phyloP scores from a whole-genome alignment of 2,888 invertebrate species.

The Dryobotodes eremita region DNA sequence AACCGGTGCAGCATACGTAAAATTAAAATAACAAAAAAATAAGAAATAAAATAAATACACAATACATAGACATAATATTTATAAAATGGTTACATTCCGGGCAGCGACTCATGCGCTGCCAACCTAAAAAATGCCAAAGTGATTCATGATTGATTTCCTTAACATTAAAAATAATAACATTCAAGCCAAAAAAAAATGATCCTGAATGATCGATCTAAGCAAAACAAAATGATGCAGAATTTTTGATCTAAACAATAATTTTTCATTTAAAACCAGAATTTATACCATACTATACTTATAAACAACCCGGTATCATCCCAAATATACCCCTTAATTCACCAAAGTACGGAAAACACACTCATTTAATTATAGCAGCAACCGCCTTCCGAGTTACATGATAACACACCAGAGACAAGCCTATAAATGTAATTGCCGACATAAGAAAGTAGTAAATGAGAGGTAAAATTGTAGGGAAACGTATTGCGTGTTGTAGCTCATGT shows the following conservation, averaged over 20 bases:
- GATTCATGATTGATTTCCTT: neutral
- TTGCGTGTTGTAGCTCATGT: constrained; percentile 57
- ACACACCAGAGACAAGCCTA: constrained; percentile 46
- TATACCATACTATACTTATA: neutral
- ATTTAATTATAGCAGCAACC: constrained; percentile 28
- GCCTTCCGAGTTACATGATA: constrained; percentile 45
- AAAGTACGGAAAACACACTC: constrained; percentile 13
- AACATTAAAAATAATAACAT: neutral
- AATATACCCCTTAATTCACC: neutral
- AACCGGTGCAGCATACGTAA: too few species aligned
- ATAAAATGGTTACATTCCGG: too few species aligned
- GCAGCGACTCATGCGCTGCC: too few species aligned
- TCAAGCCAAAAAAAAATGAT: neutral
- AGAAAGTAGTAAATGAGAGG: constrained; percentile 65
- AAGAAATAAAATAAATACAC: too few species aligned
- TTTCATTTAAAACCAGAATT: neutral
- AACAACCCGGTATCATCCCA: neutral
- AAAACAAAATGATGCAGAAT: neutral
- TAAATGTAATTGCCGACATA: constrained; percentile 65
- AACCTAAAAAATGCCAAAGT: too few species aligned
- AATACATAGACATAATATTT: too few species aligned
- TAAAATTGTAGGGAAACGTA: constrained; percentile 63
- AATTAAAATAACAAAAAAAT: too few species aligned
- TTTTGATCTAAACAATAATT: neutral
- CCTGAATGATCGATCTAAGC: too few species aligned